Evolutionary conservation across 1,140 invertebrate genomes (phyloP).

Genomic region (Lasioglossum baleicum): DNA sequence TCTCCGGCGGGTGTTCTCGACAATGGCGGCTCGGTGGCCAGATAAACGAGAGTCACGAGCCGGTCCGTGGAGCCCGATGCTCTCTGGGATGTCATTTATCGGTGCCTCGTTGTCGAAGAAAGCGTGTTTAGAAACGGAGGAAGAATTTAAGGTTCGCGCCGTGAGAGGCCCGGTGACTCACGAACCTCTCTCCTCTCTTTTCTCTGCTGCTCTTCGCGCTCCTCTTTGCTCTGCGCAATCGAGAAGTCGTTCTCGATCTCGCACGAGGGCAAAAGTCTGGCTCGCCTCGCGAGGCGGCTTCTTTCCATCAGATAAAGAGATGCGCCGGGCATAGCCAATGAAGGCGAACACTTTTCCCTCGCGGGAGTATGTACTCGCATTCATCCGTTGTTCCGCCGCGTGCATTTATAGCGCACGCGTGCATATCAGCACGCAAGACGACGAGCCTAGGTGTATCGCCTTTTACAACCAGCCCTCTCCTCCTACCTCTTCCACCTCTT

Average conservation of each 20-base stretch:
- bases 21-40: background rate
- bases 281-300: slow-evolving; percentile 53
- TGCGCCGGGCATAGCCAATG: slow-evolving; percentile 68
- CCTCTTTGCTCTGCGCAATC: too few relatives aligned
- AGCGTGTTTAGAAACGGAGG: slow-evolving; percentile 46
- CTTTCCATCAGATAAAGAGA: slow-evolving; percentile 74
- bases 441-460: slow-evolving; percentile 32
- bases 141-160: slow-evolving; percentile 26
- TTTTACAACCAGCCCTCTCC: slow-evolving; percentile 38
- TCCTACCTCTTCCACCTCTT: background rate
- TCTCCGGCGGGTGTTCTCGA: background rate
- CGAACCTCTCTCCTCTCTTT: background rate
- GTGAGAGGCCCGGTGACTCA: slow-evolving; percentile 27
- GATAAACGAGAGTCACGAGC: slow-evolving; percentile 17
- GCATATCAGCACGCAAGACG: slow-evolving; percentile 45
- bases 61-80: background rate
- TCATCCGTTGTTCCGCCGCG: slow-evolving; percentile 21
- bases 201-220: too few relatives aligned
- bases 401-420: slow-evolving; percentile 10
- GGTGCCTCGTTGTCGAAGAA: slow-evolving; percentile 41
- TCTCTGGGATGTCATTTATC: slow-evolving; percentile 16
- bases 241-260: slow-evolving; percentile 30
- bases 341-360: slow-evolving; percentile 70
- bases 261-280: slow-evolving; percentile 49
- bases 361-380: slow-evolving; percentile 13